Evolutionary conservation across 2,888 invertebrate genomes (phyloP).

Genomic region (Electrophaes corylata): DNA sequence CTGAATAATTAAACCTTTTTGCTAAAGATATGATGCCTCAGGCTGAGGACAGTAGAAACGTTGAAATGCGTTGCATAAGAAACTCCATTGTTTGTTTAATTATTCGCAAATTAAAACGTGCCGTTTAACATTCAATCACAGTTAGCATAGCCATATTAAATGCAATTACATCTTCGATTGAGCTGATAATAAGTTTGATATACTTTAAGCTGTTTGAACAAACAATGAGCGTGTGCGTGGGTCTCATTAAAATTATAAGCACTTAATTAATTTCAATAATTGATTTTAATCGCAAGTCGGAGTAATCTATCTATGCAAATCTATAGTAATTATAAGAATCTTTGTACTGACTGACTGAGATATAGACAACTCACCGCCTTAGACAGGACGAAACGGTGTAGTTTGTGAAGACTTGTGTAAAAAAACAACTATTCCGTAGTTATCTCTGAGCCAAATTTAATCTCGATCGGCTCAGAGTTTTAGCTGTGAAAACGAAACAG

Average conservation of each 20-base stretch:
- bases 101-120: constrained; percentile 37
- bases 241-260: constrained; percentile 9
- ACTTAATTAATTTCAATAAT: constrained; percentile 7
- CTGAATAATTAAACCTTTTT: background rate
- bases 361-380: too few relatives aligned
- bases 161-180: constrained; percentile 22
- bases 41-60: constrained; percentile 19
- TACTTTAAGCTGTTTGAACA: constrained; percentile 19
- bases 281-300: background rate
- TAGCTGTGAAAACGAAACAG: background rate
- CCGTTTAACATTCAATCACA: constrained; percentile 23
- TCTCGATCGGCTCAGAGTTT: too few relatives aligned
- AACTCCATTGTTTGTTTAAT: constrained; percentile 42
- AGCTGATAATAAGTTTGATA: constrained; percentile 15
- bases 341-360: too few relatives aligned
- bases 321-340: too few relatives aligned
- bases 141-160: constrained; percentile 31
- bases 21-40: constrained; percentile 5
- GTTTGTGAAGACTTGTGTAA: too few relatives aligned
- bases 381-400: too few relatives aligned
- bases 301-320: too few relatives aligned
- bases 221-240: constrained; percentile 5
- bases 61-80: constrained; percentile 36
- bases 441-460: too few relatives aligned
- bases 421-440: too few relatives aligned